Conservation (phyloP, 2,888 invertebrate genomes). For the Drosophila lutescens region DNA sequence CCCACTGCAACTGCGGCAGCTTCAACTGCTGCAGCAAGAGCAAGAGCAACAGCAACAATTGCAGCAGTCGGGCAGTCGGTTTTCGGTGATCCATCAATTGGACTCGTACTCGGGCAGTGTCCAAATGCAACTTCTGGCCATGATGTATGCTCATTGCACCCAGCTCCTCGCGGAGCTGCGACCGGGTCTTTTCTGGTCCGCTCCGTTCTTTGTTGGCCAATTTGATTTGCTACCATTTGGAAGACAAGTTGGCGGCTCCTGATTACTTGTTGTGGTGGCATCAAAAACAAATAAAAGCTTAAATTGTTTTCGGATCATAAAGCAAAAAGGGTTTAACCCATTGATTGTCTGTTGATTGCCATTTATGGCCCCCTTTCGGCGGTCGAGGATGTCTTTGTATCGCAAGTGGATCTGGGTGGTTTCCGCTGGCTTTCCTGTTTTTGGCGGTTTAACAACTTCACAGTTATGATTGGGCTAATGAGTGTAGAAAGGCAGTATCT, state of each 20-base stretch:
- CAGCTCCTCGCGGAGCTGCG: constrained; percentile 26
- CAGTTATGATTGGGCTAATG: constrained; percentile 75
- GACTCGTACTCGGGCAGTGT: constrained; percentile 40
- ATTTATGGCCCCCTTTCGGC: constrained; percentile 56
- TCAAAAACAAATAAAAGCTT: constrained; percentile 78
- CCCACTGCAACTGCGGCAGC: constrained; percentile 21
- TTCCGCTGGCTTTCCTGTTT: constrained; percentile 32
- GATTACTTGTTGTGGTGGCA: constrained; percentile 57
- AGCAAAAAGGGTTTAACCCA: constrained; percentile 70
- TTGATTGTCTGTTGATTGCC: constrained; percentile 75
- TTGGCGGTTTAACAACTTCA: constrained; percentile 74
- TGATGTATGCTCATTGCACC: constrained; percentile 75
- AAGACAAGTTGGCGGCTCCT: constrained; percentile 42
- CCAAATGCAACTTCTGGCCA: constrained; percentile 53
- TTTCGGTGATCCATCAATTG: constrained; percentile 62
- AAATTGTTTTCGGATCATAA: constrained; percentile 79
- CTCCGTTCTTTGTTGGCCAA: constrained; percentile 52
- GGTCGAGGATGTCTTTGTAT: constrained; percentile 22
- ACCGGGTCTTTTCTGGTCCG: constrained; percentile 38
- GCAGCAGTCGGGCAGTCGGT: constrained; percentile 30
- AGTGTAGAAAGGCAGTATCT: constrained; percentile 43
- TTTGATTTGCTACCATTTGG: constrained; percentile 55
- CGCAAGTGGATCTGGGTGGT: constrained; percentile 33
- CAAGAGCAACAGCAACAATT: constrained; percentile 11
- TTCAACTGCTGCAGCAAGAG: neutral